phyloP scores from a whole-genome alignment of 2,888 invertebrate genomes.

The Schizotus pectinicornis region DNA sequence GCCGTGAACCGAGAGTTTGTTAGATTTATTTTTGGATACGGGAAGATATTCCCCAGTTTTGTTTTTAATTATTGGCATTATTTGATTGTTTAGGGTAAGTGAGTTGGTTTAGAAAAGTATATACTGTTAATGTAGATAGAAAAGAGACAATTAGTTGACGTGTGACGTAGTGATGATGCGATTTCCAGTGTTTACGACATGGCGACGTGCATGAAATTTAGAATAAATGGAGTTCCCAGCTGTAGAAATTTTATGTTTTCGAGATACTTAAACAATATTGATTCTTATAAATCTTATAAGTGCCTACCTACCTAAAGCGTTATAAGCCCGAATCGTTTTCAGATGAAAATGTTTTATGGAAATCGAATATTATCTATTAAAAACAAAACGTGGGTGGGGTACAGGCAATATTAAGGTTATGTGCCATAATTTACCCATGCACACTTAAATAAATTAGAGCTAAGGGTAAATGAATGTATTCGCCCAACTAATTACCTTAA shows the following conservation, averaged over 20 bases:
- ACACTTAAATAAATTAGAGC: no score
- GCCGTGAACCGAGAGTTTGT: slow-evolving; percentile 13
- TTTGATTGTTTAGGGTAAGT: slow-evolving; percentile 42
- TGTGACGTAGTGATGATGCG: slow-evolving; percentile 32
- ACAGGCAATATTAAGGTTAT: no score
- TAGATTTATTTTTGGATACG: slow-evolving; percentile 28
- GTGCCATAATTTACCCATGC: no score
- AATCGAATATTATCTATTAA: no score
- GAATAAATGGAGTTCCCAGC: slow-evolving; percentile 8
- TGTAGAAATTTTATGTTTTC: slow-evolving; percentile 9
- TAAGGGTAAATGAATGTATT: no score
- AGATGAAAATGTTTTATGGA: no score
- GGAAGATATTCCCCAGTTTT: slow-evolving; percentile 36
- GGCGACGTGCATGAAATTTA: slow-evolving; percentile 38
- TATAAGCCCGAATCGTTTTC: background rate
- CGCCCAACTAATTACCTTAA: no score
- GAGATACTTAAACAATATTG: no score
- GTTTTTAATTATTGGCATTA: slow-evolving; percentile 36
- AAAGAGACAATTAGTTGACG: slow-evolving; percentile 32
- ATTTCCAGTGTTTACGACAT: slow-evolving; percentile 5
- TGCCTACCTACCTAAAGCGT: background rate
- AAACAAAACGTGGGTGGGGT: no score
- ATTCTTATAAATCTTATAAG: slow-evolving; percentile 5
- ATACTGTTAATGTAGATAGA: slow-evolving; percentile 24
- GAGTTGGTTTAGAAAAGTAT: slow-evolving; percentile 21